Percentiles rank a stretch among this genome's conserved stretches.
phyloP scores from a whole-genome alignment of 2,797 vertebrate species.

The Ceyx erithaca region DNA sequence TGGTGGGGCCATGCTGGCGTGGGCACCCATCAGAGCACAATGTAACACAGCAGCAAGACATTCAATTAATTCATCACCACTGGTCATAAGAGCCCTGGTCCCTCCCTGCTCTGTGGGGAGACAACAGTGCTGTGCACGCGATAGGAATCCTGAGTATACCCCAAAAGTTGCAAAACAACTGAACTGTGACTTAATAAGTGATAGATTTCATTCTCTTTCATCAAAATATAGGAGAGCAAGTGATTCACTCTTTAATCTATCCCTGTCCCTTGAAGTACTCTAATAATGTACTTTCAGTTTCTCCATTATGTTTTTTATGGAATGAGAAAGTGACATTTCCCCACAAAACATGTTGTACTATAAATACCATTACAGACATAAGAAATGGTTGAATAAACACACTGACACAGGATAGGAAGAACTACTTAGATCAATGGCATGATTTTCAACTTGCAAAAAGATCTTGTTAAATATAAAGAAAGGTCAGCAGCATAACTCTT shows the following conservation, averaged over 20 bases:
- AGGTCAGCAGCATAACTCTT: conserved; percentile 70
- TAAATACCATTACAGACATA: not conserved
- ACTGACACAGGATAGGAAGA: not conserved
- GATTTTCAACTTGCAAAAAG: conserved; percentile 21
- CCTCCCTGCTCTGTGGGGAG: not conserved
- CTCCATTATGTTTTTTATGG: not conserved
- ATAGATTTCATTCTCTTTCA: not conserved
- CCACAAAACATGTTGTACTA: not conserved
- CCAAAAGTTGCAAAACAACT: not conserved
- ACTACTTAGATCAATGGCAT: not conserved
- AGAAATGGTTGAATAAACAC: not conserved
- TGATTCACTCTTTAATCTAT: not conserved
- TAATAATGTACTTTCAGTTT: not conserved
- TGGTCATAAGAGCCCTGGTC: not conserved
- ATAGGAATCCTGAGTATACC: not conserved
- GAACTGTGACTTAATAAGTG: not conserved
- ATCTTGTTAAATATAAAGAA: conserved; percentile 56
- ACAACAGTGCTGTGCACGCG: accelerated
- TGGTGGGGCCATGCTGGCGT: not conserved
- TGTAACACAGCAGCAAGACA: not conserved
- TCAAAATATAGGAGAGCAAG: not conserved
- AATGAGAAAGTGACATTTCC: not conserved
- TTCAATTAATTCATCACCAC: not conserved
- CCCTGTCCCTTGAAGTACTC: not conserved
- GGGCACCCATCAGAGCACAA: not conserved